A percentile compares a stretch with the other conserved stretches of the same genome.
These are phyloP conservation scores for Atethmia centrago DNA, from an alignment of 2,888 invertebrate species.

Conservation along the genomic window DNA sequence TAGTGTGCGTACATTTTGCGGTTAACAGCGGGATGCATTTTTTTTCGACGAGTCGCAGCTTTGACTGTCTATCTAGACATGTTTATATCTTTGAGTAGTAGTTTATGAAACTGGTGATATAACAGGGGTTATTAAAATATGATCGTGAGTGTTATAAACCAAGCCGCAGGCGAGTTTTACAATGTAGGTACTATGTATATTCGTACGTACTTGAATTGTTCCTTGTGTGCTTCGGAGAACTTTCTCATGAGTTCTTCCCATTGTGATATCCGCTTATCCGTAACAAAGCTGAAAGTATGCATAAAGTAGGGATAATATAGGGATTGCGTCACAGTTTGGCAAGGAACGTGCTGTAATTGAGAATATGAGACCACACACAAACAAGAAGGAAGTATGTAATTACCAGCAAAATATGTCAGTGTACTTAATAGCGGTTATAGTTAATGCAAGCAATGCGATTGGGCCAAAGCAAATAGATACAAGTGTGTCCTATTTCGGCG, in stretches of 20 bases:
- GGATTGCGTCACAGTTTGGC: not conserved
- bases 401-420: conserved; percentile 36
- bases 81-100: too few species aligned
- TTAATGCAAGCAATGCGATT: conserved; percentile 43
- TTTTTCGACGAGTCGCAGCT: too few species aligned
- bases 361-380: conserved; percentile 13
- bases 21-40: too few species aligned
- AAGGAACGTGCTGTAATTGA: not conserved
- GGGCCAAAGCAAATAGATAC: conserved; percentile 56
- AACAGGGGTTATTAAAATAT: too few species aligned
- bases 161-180: too few species aligned
- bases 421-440: conserved; percentile 30
- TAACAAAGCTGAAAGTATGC: conserved; percentile 50
- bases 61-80: too few species aligned
- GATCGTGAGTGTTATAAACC: too few species aligned
- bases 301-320: not conserved
- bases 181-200: too few species aligned
- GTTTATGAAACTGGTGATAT: too few species aligned
- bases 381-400: conserved; percentile 24
- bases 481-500: conserved; percentile 61
- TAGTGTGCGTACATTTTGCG: too few species aligned
- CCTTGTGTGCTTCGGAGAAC: conserved; percentile 81
- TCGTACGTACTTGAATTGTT: conserved; percentile 80
- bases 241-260: conserved; percentile 86
- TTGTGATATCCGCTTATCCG: conserved; percentile 78